phyloP scores from a whole-genome alignment of 1,140 invertebrate species.

The Drosophila setifemur region DNA sequence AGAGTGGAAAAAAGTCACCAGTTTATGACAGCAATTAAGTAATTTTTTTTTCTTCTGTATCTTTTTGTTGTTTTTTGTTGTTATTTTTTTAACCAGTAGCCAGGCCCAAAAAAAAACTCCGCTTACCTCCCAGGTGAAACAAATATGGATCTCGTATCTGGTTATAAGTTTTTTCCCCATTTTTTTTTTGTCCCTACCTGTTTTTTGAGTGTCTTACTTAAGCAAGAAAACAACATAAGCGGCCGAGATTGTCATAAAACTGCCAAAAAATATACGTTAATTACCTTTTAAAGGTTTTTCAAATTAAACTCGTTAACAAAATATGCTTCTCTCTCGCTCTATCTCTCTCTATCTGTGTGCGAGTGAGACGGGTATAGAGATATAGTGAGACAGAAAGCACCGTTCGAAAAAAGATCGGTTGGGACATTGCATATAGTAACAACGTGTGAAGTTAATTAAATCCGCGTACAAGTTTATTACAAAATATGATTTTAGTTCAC shows the following conservation, averaged over 20 bases:
- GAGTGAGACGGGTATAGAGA: constrained; percentile 21
- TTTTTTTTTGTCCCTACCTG: no score
- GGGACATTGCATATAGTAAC: constrained; percentile 29
- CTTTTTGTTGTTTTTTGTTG: no score
- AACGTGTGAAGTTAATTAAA: constrained; percentile 81
- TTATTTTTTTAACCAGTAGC: constrained; percentile 64
- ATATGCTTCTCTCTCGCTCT: constrained; percentile 31
- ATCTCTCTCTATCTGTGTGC: constrained; percentile 2
- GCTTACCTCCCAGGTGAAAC: constrained; percentile 41
- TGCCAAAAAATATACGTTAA: constrained; percentile 81
- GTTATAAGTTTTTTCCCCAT: constrained; percentile 18
- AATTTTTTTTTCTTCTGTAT: no score
- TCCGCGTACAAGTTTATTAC: constrained; percentile 74
- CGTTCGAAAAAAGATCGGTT: constrained; percentile 43
- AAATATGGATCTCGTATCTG: constrained; percentile 60
- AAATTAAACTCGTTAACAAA: constrained; percentile 81
- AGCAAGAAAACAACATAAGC: constrained; percentile 46
- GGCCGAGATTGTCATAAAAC: constrained; percentile 71
- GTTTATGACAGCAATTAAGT: constrained; percentile 80
- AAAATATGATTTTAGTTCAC: constrained; percentile 77
- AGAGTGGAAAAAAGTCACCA: constrained; percentile 53
- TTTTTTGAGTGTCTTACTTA: constrained; percentile 24
- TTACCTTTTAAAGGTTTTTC: constrained; percentile 81
- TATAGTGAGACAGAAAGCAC: constrained; percentile 25
- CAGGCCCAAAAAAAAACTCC: neutral